These are phyloP conservation scores for Otus sunia DNA, from an alignment of 2,113 vertebrate genomes.

Conservation along the genomic window DNA sequence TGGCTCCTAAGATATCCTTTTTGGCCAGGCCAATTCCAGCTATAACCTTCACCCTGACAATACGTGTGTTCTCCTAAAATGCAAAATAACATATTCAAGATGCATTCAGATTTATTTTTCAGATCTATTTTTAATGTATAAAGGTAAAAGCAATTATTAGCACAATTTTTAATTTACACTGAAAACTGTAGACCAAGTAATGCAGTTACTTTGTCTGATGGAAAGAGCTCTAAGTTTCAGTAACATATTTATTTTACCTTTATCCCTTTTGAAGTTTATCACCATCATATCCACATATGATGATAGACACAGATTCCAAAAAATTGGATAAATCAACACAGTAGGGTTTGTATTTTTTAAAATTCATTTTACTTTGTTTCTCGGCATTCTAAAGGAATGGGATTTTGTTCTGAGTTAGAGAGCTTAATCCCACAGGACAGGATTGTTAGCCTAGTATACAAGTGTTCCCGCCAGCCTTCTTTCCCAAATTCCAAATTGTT, in stretches of 20 bases:
- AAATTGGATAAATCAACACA: background rate
- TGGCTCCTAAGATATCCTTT: conserved; percentile 95
- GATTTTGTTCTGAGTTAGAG: background rate
- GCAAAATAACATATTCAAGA: background rate
- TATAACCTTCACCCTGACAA: conserved; percentile 90
- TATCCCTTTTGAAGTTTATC: background rate
- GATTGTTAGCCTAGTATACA: background rate
- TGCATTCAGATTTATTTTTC: background rate
- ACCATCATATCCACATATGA: background rate
- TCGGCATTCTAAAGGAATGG: background rate
- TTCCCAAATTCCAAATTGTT: background rate
- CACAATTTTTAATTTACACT: background rate
- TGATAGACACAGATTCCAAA: background rate
- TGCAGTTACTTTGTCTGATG: background rate
- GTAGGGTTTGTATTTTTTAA: background rate
- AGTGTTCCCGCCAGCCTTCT: background rate
- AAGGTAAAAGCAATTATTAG: background rate
- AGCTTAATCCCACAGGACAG: background rate
- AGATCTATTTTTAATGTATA: background rate
- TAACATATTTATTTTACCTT: background rate
- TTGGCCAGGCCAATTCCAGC: conserved; percentile 92
- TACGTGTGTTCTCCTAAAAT: conserved; percentile 81
- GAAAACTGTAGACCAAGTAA: background rate
- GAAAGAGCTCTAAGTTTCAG: background rate
- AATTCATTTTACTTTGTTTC: background rate